These are phyloP conservation scores for Rhaphigaster nebulosa DNA, from an alignment of 2,888 invertebrate species.

Conservation along the genomic window DNA sequence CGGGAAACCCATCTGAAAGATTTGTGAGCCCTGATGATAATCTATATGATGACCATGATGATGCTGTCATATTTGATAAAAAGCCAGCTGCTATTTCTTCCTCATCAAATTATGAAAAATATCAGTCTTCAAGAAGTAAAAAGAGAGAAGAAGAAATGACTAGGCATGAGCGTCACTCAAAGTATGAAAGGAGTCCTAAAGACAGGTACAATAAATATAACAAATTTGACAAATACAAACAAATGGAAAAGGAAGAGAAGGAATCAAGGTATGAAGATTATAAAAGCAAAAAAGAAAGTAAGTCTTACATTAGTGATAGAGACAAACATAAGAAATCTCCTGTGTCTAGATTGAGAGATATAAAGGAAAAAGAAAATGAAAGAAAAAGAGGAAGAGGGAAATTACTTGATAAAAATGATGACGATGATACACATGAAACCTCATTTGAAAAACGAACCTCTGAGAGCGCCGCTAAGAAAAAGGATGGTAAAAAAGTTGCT, in stretches of 20 bases:
- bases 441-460: slow-evolving; percentile 68
- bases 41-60: slow-evolving; percentile 53
- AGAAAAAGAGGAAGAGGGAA: slow-evolving; percentile 53
- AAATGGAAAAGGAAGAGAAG: slow-evolving; percentile 53
- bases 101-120: slow-evolving; percentile 24
- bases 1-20: slow-evolving; percentile 2
- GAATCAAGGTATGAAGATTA: slow-evolving; percentile 45
- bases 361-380: slow-evolving; percentile 59
- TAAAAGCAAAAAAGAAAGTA: slow-evolving; percentile 41
- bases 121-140: slow-evolving; percentile 44
- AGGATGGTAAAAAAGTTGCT: slow-evolving; percentile 64
- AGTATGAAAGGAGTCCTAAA: slow-evolving; percentile 55
- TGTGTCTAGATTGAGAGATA: slow-evolving; percentile 53
- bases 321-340: slow-evolving; percentile 57
- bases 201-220: slow-evolving; percentile 40
- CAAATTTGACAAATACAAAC: slow-evolving; percentile 43
- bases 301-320: slow-evolving; percentile 19
- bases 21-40: slow-evolving; percentile 43
- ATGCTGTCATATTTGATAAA: slow-evolving; percentile 56
- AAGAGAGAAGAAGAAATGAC: slow-evolving; percentile 38
- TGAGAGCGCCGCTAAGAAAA: slow-evolving; percentile 63
- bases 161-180: slow-evolving; percentile 29
- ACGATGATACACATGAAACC: slow-evolving; percentile 68
- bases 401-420: slow-evolving; percentile 31
- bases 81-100: neutral